phyloP scores from a whole-genome alignment of 2,113 vertebrate species.

The Nothocercus nigrocapillus region DNA sequence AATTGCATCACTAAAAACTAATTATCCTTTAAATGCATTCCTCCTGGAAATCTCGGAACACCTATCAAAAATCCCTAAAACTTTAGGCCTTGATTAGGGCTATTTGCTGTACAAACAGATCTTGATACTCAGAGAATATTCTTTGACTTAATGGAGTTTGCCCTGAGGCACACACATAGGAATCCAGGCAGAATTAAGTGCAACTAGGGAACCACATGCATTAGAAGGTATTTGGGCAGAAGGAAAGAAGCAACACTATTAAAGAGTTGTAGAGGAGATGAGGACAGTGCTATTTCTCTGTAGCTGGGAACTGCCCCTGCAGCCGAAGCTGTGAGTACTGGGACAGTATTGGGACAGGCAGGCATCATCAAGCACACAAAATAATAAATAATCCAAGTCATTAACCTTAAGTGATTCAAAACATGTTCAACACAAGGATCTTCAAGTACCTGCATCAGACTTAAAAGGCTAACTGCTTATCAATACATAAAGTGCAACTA shows the following conservation, averaged over 20 bases:
- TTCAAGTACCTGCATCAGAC: constrained; percentile 3
- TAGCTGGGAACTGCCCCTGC: neutral
- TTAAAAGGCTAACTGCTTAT: constrained; percentile 46
- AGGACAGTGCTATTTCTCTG: neutral
- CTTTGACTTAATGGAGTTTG: neutral
- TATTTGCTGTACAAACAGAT: neutral
- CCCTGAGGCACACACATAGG: rapidly evolving
- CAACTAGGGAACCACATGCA: neutral
- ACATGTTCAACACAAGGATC: constrained; percentile 15
- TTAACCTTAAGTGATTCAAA: neutral
- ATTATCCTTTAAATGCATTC: neutral
- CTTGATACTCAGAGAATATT: neutral
- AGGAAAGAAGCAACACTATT: neutral
- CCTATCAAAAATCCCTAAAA: neutral
- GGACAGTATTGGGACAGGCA: neutral
- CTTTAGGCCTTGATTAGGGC: neutral
- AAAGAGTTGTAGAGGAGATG: neutral
- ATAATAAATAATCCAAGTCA: constrained; percentile 6
- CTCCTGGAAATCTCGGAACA: neutral
- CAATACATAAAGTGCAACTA: neutral
- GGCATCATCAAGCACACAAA: neutral
- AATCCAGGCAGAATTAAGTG: neutral
- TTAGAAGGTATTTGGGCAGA: neutral
- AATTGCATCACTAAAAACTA: neutral
- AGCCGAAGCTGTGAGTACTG: neutral